phyloP scores from a whole-genome alignment of 2,888 invertebrate species.

The Ochropleura leucogaster region DNA sequence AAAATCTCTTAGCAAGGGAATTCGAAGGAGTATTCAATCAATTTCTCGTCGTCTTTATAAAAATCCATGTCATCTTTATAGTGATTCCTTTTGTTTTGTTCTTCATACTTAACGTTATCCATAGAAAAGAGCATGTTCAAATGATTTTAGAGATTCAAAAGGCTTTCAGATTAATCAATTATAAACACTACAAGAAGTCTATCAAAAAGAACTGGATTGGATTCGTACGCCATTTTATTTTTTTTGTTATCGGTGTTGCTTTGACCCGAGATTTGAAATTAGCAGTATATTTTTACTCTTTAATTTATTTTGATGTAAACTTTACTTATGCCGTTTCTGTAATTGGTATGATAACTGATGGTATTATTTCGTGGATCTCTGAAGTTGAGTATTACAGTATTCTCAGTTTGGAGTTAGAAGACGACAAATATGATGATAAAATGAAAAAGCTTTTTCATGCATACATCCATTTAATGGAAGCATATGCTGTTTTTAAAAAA shows the following conservation, averaged over 20 bases:
- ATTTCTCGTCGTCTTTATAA: background rate
- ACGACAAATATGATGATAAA: conserved; percentile 9
- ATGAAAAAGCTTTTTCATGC: conserved; percentile 13
- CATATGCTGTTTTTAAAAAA: conserved; percentile 16
- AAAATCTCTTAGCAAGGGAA: background rate
- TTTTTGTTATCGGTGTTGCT: background rate
- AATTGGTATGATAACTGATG: conserved; percentile 4
- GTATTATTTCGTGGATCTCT: conserved; percentile 5
- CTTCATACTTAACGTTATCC: conserved; percentile 14
- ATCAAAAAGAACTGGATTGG: background rate
- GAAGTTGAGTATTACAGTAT: background rate
- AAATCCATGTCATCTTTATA: background rate
- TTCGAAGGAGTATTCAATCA: background rate
- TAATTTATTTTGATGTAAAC: conserved; percentile 10
- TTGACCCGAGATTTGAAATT: background rate
- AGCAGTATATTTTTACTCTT: conserved; percentile 4
- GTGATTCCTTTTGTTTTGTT: conserved; percentile 11
- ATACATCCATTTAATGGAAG: conserved; percentile 10
- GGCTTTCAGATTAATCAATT: too few species aligned
- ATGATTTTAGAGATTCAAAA: background rate
- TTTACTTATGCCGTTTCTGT: conserved; percentile 1
- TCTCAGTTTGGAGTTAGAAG: background rate
- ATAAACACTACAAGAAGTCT: background rate
- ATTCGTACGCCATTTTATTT: background rate
- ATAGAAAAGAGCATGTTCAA: conserved; percentile 9